Evolutionary conservation across 1,140 invertebrate genomes (phyloP).

Genomic region (Zaprionus davidi): DNA sequence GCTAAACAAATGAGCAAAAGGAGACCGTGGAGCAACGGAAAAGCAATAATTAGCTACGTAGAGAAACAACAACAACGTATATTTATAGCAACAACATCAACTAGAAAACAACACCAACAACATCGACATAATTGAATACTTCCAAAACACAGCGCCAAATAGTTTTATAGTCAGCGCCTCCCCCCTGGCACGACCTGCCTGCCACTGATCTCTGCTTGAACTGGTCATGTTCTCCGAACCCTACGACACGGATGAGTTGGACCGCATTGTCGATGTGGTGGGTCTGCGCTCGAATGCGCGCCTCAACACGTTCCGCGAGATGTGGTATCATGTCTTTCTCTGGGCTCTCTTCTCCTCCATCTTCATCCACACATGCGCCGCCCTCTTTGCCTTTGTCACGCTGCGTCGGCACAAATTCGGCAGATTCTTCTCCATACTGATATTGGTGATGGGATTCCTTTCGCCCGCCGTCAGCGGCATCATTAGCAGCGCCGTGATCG

Average conservation of each 20-base stretch:
- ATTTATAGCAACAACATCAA: conserved; percentile 13
- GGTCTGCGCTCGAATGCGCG: conserved; percentile 86
- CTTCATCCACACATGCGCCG: conserved; percentile 95
- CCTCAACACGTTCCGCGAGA: conserved; percentile 91
- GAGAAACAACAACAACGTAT: conserved; percentile 10
- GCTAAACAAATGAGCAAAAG: conserved; percentile 29
- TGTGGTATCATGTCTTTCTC: conserved; percentile 96
- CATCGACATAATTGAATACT: conserved; percentile 6
- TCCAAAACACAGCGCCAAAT: conserved; percentile 34
- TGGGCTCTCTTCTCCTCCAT: conserved; percentile 97
- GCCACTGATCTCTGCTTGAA: neutral
- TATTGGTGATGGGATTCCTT: conserved; percentile 94
- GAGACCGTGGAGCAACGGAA: conserved; percentile 39
- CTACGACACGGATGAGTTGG: conserved; percentile 86
- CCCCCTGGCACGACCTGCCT: neutral
- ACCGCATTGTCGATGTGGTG: conserved; percentile 88
- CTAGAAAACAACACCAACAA: conserved; percentile 45
- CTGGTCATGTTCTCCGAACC: conserved; percentile 85
- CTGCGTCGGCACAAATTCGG: conserved; percentile 96
- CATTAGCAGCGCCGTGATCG: conserved; percentile 95
- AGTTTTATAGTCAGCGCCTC: neutral
- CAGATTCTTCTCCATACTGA: conserved; percentile 94
- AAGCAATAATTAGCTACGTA: conserved; percentile 68
- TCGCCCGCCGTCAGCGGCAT: conserved; percentile 94
- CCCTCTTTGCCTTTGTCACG: conserved; percentile 94